Evolutionary conservation across 2,888 invertebrate genomes (phyloP).

Genomic region (Pasiphila rectangulata): DNA sequence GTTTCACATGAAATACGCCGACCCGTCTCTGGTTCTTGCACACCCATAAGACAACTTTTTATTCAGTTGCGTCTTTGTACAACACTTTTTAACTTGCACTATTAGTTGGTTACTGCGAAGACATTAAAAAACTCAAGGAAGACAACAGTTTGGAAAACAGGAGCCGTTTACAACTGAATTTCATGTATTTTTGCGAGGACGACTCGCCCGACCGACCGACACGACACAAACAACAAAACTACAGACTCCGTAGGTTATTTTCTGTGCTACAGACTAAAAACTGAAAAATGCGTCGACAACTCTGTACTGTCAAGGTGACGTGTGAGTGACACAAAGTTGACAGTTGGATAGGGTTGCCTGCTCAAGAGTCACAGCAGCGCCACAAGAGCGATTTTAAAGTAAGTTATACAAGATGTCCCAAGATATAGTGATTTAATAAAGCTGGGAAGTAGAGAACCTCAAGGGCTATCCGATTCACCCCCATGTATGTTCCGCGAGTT

Average conservation of each 20-base stretch:
- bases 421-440: no score
- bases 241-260: no score
- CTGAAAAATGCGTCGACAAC: not conserved
- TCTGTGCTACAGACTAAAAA: constrained; percentile 22
- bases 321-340: no score
- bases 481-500: no score
- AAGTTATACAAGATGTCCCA: no score
- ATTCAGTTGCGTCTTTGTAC: constrained; percentile 33
- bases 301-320: not conserved
- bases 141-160: constrained; percentile 33
- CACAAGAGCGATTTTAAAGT: no score
- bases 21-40: constrained; percentile 37
- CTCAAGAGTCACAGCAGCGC: no score
- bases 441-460: no score
- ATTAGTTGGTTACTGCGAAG: constrained; percentile 29
- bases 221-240: constrained; percentile 26
- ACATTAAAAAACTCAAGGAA: constrained; percentile 35
- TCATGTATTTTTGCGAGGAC: constrained; percentile 45
- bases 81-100: constrained; percentile 48
- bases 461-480: no score
- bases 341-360: no score
- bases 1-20: constrained; percentile 51
- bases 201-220: constrained; percentile 17
- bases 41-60: constrained; percentile 49
- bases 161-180: constrained; percentile 37